These are phyloP conservation scores for Amphipoea oculea DNA, from an alignment of 2,888 invertebrate genomes.

Conservation along the genomic window DNA sequence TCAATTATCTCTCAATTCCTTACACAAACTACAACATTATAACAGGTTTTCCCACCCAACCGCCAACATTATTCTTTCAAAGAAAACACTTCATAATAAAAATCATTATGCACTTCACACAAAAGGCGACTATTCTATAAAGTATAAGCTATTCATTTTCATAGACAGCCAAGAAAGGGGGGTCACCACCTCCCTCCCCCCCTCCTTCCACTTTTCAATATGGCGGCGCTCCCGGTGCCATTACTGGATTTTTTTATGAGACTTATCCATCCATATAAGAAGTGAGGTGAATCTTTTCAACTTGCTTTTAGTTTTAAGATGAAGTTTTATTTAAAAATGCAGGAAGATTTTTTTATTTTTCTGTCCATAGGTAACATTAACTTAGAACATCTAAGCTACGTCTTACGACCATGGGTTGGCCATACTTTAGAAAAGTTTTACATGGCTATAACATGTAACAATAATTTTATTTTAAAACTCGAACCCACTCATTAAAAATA, in stretches of 20 bases:
- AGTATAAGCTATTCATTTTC: slow-evolving; percentile 53
- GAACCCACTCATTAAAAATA: not conserved
- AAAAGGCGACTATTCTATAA: slow-evolving; percentile 37
- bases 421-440: not conserved
- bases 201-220: slow-evolving; percentile 31
- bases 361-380: not conserved
- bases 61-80: slow-evolving; percentile 13
- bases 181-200: not conserved
- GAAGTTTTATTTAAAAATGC: slow-evolving; percentile 9
- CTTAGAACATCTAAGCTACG: not conserved
- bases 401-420: not conserved
- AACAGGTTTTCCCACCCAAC: not conserved
- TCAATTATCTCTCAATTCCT: not conserved
- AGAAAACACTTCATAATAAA: slow-evolving; percentile 44
- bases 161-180: slow-evolving; percentile 45
- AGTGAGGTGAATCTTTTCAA: slow-evolving; percentile 40
- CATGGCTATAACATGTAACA: not conserved
- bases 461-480: not conserved
- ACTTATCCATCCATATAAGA: slow-evolving; percentile 36
- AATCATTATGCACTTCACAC: slow-evolving; percentile 48
- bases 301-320: slow-evolving; percentile 22
- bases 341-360: not conserved
- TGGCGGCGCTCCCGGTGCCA: slow-evolving; percentile 27
- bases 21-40: not conserved
- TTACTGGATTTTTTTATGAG: slow-evolving; percentile 48